Evolutionary conservation across 1,140 invertebrate species (phyloP).

Genomic region (Asbolus verrucosus): DNA sequence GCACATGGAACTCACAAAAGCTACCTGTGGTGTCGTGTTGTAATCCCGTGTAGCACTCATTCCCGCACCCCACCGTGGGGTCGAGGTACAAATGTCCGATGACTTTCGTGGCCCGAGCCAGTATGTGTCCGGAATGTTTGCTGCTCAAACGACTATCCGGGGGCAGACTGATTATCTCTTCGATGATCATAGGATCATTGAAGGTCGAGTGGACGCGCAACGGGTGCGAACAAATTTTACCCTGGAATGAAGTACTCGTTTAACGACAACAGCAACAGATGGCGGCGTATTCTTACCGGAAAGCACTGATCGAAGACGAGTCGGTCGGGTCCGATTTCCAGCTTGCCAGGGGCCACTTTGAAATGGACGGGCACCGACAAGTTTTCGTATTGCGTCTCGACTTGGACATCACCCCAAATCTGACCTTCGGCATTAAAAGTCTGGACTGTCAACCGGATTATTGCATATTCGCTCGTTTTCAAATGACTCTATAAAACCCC

Average conservation of each 20-base stretch:
- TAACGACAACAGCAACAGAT: too few species aligned
- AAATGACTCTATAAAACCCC: slow-evolving; percentile 68
- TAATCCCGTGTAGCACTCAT: slow-evolving; percentile 81
- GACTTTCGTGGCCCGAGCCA: slow-evolving; percentile 67
- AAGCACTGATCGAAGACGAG: slow-evolving; percentile 84
- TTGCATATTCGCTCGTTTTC: slow-evolving; percentile 76
- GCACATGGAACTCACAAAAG: not conserved
- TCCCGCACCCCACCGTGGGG: slow-evolving; percentile 75
- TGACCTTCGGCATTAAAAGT: slow-evolving; percentile 78
- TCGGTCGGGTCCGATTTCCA: slow-evolving; percentile 72
- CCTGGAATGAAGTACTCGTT: slow-evolving; percentile 68
- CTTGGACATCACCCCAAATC: slow-evolving; percentile 76
- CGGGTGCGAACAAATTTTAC: slow-evolving; percentile 80
- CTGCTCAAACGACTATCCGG: slow-evolving; percentile 66
- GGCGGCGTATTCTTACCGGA: slow-evolving; percentile 76
- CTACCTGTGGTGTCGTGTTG: slow-evolving; percentile 72
- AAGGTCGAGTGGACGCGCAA: slow-evolving; percentile 82
- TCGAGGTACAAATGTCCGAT: slow-evolving; percentile 69
- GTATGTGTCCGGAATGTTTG: slow-evolving; percentile 63
- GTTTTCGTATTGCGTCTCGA: slow-evolving; percentile 81
- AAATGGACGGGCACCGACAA: slow-evolving; percentile 74
- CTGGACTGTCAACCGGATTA: slow-evolving; percentile 79
- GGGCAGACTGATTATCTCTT: slow-evolving; percentile 66
- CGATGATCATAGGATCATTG: slow-evolving; percentile 76
- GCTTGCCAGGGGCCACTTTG: slow-evolving; percentile 71